Percentiles rank a stretch among this genome's conserved stretches.
These are phyloP conservation scores for Tipula unca DNA, from an alignment of 2,888 invertebrate species.

Conservation along the genomic window DNA sequence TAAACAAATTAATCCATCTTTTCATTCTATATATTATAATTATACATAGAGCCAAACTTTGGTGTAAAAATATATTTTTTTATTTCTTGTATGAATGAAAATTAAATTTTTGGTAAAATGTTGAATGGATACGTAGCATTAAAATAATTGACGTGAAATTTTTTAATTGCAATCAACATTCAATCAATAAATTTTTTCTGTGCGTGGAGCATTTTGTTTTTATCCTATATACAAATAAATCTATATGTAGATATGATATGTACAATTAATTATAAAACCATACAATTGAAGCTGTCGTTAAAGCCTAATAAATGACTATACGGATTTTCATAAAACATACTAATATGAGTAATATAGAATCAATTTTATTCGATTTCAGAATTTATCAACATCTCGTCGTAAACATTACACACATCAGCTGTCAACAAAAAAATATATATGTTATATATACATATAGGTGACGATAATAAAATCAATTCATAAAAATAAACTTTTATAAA, in stretches of 20 bases:
- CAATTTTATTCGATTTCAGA: not conserved
- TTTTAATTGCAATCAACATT: not conserved
- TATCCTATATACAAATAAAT: too few species aligned
- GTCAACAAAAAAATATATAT: not conserved
- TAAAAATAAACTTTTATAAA: not conserved
- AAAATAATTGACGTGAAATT: too few species aligned
- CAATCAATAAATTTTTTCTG: not conserved
- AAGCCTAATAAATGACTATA: too few species aligned
- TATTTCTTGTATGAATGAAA: not conserved
- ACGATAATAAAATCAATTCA: conserved; percentile 8
- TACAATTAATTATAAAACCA: too few species aligned
- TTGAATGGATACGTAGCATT: not conserved
- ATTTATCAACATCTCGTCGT: not conserved
- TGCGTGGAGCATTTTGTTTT: too few species aligned
- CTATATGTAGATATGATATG: too few species aligned
- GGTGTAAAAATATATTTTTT: not conserved
- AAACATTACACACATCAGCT: not conserved
- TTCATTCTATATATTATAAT: not conserved
- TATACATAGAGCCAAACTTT: not conserved
- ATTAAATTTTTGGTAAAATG: too few species aligned
- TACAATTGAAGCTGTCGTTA: too few species aligned
- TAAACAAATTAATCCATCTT: not conserved
- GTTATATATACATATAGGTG: not conserved
- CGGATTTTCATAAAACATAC: too few species aligned
- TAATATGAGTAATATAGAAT: not conserved